Base-by-base conservation (phyloP, 2,113 vertebrate species). In the Setophaga kirtlandii region DNA sequence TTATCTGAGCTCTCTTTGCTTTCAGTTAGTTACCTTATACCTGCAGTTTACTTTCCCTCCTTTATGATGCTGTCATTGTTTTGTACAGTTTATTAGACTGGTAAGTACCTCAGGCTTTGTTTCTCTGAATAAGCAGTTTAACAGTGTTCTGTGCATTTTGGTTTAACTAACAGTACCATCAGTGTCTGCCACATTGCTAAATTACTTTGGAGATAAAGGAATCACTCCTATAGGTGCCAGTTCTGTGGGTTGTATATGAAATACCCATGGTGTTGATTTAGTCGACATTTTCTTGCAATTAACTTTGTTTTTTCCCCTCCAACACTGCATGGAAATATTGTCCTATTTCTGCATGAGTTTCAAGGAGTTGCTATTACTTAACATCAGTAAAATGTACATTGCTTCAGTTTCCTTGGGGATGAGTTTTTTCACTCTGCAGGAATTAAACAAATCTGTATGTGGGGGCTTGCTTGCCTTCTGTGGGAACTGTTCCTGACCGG, bases 41-140 rank as follows among this genome's bases (percentile, higher is more conserved):
- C 97, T 98, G 97, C 97, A 98, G 98, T 98, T 98, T 97, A 88
- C 96, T 96, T 98, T 98, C 97, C 97, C 95, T 98, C 96, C 95
- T 98, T 97, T 98, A 97, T 98, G 98, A 97, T 97, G 97, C 97
- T 98, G 97, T 98, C 97, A 96, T 97, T 98, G 96, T 97, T 98
- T 97, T 98, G 96, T 98, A 93, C 99, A 99, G 99, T 99, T 99
- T 99, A 98, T 99, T 98, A 99, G 98, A 97, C 97, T 99, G 99
- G 99, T 99, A 98, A 99, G 99, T 99, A 99, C 96, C 86, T 83
- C 79, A 96, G 95, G 86, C 84, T 82, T 97, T 96, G 94, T 98
- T 97, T 84, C 37, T 73, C 91, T 94, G 93, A 94, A 96, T 91
- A 80, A 89, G 80, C 86, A 88, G 59, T 88, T 96, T 97, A 95